Evolutionary conservation across 2,113 vertebrate species (phyloP).

Genomic region (Bucco capensis): DNA sequence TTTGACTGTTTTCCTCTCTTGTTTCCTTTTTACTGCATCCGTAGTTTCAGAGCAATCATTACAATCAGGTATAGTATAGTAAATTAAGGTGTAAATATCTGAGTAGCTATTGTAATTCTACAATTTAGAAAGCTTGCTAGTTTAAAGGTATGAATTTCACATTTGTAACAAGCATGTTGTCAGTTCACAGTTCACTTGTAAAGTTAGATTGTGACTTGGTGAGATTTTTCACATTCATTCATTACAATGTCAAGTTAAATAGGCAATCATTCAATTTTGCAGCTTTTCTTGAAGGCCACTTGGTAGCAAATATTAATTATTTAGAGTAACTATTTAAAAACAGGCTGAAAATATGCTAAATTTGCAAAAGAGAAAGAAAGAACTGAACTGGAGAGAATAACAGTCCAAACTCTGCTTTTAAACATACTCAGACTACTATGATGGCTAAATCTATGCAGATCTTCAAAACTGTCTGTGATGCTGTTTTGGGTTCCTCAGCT

Average conservation of each 20-base stretch:
- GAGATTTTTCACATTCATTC: neutral
- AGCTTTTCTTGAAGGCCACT: neutral
- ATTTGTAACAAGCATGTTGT: neutral
- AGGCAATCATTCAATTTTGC: neutral
- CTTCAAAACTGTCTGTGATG: neutral
- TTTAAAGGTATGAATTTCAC: neutral
- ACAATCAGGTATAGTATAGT: slow-evolving; percentile 96
- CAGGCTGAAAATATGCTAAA: neutral
- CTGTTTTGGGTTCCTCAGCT: neutral
- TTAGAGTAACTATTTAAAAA: neutral
- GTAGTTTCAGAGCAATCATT: slow-evolving; percentile 96
- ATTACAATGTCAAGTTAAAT: neutral
- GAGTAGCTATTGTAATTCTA: neutral
- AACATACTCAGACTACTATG: neutral
- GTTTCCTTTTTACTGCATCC: slow-evolving; percentile 79
- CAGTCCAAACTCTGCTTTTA: neutral
- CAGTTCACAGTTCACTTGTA: neutral
- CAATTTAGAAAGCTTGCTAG: neutral
- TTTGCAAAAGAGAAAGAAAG: neutral
- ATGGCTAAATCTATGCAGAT: neutral
- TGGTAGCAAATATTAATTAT: neutral
- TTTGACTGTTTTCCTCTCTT: slow-evolving; percentile 58
- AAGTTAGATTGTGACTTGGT: neutral
- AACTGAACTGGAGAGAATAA: neutral
- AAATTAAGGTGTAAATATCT: slow-evolving; percentile 37